Base-by-base conservation (phyloP, 1,140 invertebrate species). In the Pseudomyrmex dendroicus region DNA sequence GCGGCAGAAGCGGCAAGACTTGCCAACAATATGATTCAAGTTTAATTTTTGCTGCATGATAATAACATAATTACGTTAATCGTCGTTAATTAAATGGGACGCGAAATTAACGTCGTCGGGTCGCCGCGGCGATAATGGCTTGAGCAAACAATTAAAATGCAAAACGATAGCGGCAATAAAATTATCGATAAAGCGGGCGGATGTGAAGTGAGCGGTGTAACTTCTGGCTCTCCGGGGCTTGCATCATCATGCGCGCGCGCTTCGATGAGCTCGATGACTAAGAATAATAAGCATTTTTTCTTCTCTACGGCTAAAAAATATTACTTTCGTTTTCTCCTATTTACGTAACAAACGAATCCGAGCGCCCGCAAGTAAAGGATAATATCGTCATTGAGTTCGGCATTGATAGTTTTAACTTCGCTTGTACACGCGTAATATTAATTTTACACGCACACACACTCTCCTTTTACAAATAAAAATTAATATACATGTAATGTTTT, bases 131-230 rank as follows among this genome's bases (percentile, higher is more conserved):
- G 76, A 70, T 80, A 80, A 80, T 61, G 44, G 54, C 56, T 70
- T 61, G 66, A 80, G 54, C 76, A 50, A 70, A 80, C 76, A 80
- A 80, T 80, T 80, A 80, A 80, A 80, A 80, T 80, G 76, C 76
- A 80, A 77, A 80, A 48, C 56, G 76, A 80, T 59, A 78, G 9
- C 9, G n/a, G 76, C 44, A 59, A 59, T 61, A 12, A 48, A 80
- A 80, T 80, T 61, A 72, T 72, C 76, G 66, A 50, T 61, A 50
- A 48, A 72, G 66, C 76, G 46, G 12, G 74, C 52, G 13, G 66
- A 54, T 35, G 50, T 46, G 44, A 70, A 56, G 76, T 57, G 54
- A 80, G 56, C 76, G 76, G 56, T 15, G 66, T 72, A 80, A 70
- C 76, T 80, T 35, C 8, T 9, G 2, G 52, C 15, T 25, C 10